These are phyloP conservation scores for Drosophila birchii DNA, from an alignment of 2,888 invertebrate genomes.

Conservation along the genomic window DNA sequence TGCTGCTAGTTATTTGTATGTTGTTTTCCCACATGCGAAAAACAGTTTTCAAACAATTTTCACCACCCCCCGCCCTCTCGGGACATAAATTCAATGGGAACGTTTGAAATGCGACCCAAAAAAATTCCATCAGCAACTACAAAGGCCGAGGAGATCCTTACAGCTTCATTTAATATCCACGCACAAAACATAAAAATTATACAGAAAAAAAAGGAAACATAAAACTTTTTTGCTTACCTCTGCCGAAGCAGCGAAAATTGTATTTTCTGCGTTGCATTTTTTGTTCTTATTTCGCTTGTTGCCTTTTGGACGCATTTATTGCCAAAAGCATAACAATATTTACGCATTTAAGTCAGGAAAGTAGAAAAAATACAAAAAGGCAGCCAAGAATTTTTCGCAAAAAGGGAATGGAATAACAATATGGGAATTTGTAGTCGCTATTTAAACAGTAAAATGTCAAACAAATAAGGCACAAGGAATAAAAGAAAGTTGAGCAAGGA, in stretches of 20 bases:
- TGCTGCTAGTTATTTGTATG: constrained; percentile 6
- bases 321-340: constrained; percentile 64
- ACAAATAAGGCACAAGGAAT: background rate
- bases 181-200: constrained; percentile 3
- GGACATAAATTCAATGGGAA: constrained; percentile 2
- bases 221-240: constrained; percentile 7
- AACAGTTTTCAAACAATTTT: constrained; percentile 13
- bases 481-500: background rate
- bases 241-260: background rate
- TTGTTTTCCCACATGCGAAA: constrained; percentile 7
- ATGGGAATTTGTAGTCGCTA: constrained; percentile 46
- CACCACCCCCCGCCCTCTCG: background rate
- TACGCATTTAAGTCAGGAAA: constrained; percentile 54
- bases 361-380: constrained; percentile 13
- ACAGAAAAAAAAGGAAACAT: background rate
- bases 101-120: constrained; percentile 3
- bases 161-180: constrained; percentile 29
- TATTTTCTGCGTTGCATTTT: constrained; percentile 26
- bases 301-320: constrained; percentile 27
- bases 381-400: constrained; percentile 8
- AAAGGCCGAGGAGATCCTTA: constrained; percentile 17
- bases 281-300: constrained; percentile 29
- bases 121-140: constrained; percentile 8
- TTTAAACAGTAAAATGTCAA: constrained; percentile 34
- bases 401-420: constrained; percentile 53